Evolutionary conservation across 1,140 invertebrate species (phyloP), one percentile per base, ranked within the genome.

Genomic region (Phortica variegata): DNA sequence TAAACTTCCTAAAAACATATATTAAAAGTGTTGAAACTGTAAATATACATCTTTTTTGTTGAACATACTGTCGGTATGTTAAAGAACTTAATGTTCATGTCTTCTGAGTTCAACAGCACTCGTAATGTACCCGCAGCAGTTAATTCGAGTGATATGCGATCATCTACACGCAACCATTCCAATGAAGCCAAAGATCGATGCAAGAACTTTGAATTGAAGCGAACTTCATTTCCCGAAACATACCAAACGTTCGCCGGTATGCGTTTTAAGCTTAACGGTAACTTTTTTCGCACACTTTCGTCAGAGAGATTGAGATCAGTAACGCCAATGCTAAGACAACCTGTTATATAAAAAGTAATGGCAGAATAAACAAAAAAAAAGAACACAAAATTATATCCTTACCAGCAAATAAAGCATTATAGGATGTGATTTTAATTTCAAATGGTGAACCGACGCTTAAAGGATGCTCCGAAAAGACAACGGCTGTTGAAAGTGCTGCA

Each of bases 1-100:
- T 86, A 88, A 18, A 89, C 83, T 79, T 84, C 83, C 84, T 87
- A 76, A 21, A 23, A 43, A 10, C 19, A 21, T 6, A 15, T 0
- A 32, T 3, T 3, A 40, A 15, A 40, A 40, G 18, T 40, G 9
- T 40, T 20, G 13, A 18, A 23, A 39, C 17, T 34, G 39, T 23
- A 44, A 54, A 13, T 33, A 10, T 34, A 13, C 8, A 4, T 34
- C 13, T 34, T 13, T 34, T 34, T 34, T 29, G 6, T n/a, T n/a
- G n/a, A n/a, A 49, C 52, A 61, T 65, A 86, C 85, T 73, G 87
- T 87, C 16, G 88, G 86, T 49, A 91, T 79, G 68, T 88, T 85
- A n/a, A 81, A 79, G 16, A 87, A 87, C 17, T 87, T 87, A n/a
- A 88, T 81, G n/a, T 89, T 87, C 70, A 91, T 82, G 62, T 93